Conservation (phyloP, 1,140 invertebrate species). For the Leptopilina clavipes region DNA sequence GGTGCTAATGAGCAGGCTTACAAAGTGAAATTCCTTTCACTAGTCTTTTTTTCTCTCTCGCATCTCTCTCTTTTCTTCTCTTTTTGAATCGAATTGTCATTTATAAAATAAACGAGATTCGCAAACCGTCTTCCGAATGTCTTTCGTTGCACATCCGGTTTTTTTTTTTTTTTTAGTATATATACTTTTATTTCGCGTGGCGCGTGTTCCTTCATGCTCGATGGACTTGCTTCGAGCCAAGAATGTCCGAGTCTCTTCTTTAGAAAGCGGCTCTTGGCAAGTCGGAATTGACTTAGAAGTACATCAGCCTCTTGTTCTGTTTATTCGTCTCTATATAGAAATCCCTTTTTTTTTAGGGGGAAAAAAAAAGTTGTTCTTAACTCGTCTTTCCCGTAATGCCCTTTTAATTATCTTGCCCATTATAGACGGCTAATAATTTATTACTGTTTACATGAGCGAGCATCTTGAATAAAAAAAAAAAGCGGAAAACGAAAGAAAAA, state of each 20-base stretch:
- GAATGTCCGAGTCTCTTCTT: constrained; percentile 42
- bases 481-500: constrained; percentile 46
- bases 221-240: constrained; percentile 43
- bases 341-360: not conserved
- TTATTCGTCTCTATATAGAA: constrained; percentile 40
- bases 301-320: constrained; percentile 35
- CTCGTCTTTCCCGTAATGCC: constrained; percentile 18
- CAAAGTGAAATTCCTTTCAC: constrained; percentile 2
- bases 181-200: constrained; percentile 41
- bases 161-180: too few species aligned
- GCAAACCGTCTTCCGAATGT: not conserved
- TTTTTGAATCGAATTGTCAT: constrained; percentile 46
- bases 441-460: constrained; percentile 41
- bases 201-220: constrained; percentile 48
- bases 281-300: constrained; percentile 43
- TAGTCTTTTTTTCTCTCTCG: too few species aligned
- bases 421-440: not conserved
- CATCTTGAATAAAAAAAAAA: constrained; percentile 49
- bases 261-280: constrained; percentile 49
- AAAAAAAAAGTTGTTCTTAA: constrained; percentile 36
- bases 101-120: not conserved
- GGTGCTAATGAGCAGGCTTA: constrained; percentile 17
- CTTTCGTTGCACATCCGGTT: constrained; percentile 37
- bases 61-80: not conserved
- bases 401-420: constrained; percentile 35